Base-by-base conservation (phyloP, 2,113 vertebrate species). In the Pelecanoides urinatrix region DNA sequence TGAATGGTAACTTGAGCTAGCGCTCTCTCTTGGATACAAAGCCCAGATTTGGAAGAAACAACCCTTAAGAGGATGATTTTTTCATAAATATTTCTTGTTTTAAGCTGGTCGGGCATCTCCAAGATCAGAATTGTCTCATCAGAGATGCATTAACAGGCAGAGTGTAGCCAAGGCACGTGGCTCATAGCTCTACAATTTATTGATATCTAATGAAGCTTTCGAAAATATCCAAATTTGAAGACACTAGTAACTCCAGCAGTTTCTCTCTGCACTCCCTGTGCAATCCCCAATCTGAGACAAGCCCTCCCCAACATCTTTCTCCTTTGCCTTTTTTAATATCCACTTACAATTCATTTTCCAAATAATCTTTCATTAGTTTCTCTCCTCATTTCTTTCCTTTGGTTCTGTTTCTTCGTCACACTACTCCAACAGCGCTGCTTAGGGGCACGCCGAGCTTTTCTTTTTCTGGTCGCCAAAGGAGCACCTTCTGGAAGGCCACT, bases 391-490 rank as follows among this genome's bases (percentile, higher is more conserved):
- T 12, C 42, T 65, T 52, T 44, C 52, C 23, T 61, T 45, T 19
- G 3, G 6, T 72, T 78, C n/a, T 47, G 12, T 52, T 80, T 40
- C 22, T 59, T 47, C 6, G 3, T 55, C 0, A 0, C 19, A 7
- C 15, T 13, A 1, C 26, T 55, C 72, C 50, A 21, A 1, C 0
- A 0, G 27, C 15, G 3, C 6, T 79, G 30, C 47, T 73, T 22
- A n/a, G 14, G 53, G 62, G 27, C 15, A 34, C 4, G 1, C 13
- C 4, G 11, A 66, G n/a, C 0, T 0, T n/a, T 82, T 34, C 32
- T 61, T 32, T 30, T 49, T 29, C 72, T 77, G 68, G 42, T 13
- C n/a, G 52, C 45, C 36, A 61, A 22, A 79, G 72, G 21, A 84
- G 19, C 77, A 30, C 49, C 88, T 76, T 61, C 36, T 66, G 45